Percentiles rank a stretch among this genome's conserved stretches.
These are phyloP conservation scores for Pammene aurita DNA, from an alignment of 2,888 invertebrate species.

Conservation along the genomic window DNA sequence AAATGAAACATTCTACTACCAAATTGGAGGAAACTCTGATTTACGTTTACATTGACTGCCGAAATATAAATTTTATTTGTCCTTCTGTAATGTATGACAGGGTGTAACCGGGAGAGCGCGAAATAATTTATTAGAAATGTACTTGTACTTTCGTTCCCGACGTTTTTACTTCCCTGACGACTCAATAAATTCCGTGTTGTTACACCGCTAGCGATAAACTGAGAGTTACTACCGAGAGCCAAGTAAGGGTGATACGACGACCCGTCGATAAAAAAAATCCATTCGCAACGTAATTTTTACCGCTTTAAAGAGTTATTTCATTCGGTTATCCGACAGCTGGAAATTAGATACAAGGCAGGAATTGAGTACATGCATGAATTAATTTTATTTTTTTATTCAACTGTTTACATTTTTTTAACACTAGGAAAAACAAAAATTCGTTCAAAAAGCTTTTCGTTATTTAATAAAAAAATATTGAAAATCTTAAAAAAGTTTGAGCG, in stretches of 20 bases:
- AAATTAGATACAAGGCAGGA: no score
- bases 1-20: background rate
- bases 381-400: no score
- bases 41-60: background rate
- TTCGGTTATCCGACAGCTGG: conserved; percentile 42
- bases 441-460: no score
- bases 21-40: background rate
- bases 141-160: conserved; percentile 45
- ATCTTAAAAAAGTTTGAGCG: no score
- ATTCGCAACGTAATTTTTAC: conserved; percentile 58
- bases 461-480: no score
- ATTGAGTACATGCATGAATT: no score
- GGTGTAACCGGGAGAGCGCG: conserved; percentile 14
- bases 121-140: conserved; percentile 30
- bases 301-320: conserved; percentile 56
- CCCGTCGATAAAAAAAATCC: conserved; percentile 56
- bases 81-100: conserved; percentile 7
- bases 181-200: conserved; percentile 57
- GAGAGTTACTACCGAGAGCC: conserved; percentile 50
- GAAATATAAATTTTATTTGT: background rate
- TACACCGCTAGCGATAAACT: conserved; percentile 57
- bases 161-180: conserved; percentile 52
- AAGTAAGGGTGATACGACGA: conserved; percentile 49
- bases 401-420: no score
- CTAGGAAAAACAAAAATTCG: no score